phyloP scores from a whole-genome alignment of 2,888 invertebrate species.

The Petrolisthes cinctipes region DNA sequence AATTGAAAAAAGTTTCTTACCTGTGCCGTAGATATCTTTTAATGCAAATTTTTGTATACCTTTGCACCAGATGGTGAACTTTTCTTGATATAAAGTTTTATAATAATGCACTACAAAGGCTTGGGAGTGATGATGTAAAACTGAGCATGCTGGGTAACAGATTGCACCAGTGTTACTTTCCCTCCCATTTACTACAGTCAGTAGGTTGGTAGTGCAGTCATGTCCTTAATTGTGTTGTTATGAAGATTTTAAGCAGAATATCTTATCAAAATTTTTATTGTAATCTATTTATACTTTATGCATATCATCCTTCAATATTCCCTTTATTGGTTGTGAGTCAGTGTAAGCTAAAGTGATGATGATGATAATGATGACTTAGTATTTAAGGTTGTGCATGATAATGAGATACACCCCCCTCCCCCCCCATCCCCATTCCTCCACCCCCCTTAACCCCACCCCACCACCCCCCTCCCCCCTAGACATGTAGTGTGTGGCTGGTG shows the following conservation, averaged over 20 bases:
- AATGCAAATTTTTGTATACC: conserved; percentile 16
- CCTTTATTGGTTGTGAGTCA: conserved; percentile 53
- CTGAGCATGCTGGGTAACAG: background rate
- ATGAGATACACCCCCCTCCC: background rate
- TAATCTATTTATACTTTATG: conserved; percentile 49
- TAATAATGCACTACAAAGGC: conserved; percentile 5
- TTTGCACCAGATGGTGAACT: background rate
- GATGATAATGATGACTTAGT: conserved; percentile 30
- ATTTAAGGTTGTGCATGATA: conserved; percentile 25
- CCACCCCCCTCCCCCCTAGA: background rate
- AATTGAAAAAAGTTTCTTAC: conserved; percentile 19
- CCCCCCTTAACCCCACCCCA: background rate
- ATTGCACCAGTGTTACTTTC: conserved; percentile 46
- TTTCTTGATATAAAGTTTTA: conserved; percentile 15
- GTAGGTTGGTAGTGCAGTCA: conserved; percentile 27
- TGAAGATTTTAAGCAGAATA: conserved; percentile 54
- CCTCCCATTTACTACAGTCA: conserved; percentile 25
- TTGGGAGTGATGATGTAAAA: conserved; percentile 16
- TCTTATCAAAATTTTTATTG: conserved; percentile 56
- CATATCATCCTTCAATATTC: conserved; percentile 49
- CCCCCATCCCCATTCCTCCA: background rate
- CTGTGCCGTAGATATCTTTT: conserved; percentile 22
- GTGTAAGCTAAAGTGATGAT: conserved; percentile 44
- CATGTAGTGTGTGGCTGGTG: background rate
- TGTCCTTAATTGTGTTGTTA: conserved; percentile 40